phyloP scores from a whole-genome alignment of 2,797 vertebrate species.

The Gymnoscopelus braueri region DNA sequence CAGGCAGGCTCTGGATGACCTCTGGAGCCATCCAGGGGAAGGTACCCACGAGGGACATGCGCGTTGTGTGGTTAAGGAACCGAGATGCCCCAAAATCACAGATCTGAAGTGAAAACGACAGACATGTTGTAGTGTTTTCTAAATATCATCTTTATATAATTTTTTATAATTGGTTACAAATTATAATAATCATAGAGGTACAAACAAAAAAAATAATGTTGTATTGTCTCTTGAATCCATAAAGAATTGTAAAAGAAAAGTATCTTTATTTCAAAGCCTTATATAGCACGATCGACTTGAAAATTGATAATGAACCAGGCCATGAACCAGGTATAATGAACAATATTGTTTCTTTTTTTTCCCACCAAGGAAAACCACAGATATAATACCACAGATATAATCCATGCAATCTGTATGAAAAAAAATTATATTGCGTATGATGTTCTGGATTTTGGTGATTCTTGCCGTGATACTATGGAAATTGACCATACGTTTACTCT shows the following conservation, averaged over 20 bases:
- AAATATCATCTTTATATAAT: background rate
- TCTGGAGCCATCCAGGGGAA: constrained; percentile 99
- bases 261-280: no score
- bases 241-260: no score
- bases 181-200: no score
- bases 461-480: no score
- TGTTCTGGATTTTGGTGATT: no score
- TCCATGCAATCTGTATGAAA: background rate
- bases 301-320: constrained; percentile 1
- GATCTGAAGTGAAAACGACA: constrained; percentile 81
- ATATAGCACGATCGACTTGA: background rate
- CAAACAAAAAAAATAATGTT: no score
- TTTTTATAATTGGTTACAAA: no score
- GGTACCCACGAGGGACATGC: constrained; percentile 98
- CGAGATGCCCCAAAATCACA: constrained; percentile 98
- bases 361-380: background rate
- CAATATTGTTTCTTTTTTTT: background rate
- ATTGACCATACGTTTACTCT: background rate
- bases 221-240: no score
- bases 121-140: background rate
- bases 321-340: background rate
- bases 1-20: constrained; percentile 97
- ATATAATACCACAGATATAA: background rate
- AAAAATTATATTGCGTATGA: no score
- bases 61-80: constrained; percentile 96